A percentile compares a stretch with the other conserved stretches of the same genome.
Conservation (phyloP, 2,888 invertebrate species). For the Machimus atricapillus region DNA sequence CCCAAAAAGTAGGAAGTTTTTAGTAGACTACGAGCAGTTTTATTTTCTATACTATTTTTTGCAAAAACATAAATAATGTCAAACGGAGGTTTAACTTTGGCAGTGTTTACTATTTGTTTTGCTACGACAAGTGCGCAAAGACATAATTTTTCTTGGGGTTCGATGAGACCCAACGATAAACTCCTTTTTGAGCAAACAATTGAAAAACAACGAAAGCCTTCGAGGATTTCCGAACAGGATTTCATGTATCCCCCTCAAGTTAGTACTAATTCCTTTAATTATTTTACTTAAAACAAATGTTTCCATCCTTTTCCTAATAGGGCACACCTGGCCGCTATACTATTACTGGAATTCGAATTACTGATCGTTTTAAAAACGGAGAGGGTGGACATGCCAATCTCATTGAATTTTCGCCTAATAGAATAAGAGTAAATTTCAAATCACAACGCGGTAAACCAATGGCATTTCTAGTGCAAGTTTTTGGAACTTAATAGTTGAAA, state of each 20-base stretch:
- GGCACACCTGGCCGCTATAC: background rate
- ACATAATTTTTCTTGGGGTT: slow-evolving; percentile 37
- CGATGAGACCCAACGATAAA: slow-evolving; percentile 3
- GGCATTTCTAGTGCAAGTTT: slow-evolving; percentile 62
- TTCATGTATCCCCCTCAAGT: background rate
- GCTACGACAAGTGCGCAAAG: background rate
- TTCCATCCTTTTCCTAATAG: background rate
- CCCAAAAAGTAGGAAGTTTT: background rate
- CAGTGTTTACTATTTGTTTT: background rate
- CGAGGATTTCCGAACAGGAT: slow-evolving; percentile 44
- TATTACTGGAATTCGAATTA: background rate
- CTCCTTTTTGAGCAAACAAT: slow-evolving; percentile 44
- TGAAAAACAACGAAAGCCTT: slow-evolving; percentile 51
- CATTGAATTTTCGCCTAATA: slow-evolving; percentile 59
- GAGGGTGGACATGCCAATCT: slow-evolving; percentile 62
- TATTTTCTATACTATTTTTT: background rate
- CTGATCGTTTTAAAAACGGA: slow-evolving; percentile 61
- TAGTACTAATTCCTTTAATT: background rate
- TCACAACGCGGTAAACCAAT: slow-evolving; percentile 62
- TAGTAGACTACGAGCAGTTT: background rate
- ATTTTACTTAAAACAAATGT: background rate
- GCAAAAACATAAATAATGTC: background rate
- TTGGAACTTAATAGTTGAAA: slow-evolving; percentile 49
- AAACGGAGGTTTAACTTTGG: background rate
- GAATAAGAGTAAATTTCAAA: slow-evolving; percentile 60